These are phyloP conservation scores for Sturnus vulgaris DNA, from an alignment of 2,113 vertebrate genomes.

Conservation along the genomic window DNA sequence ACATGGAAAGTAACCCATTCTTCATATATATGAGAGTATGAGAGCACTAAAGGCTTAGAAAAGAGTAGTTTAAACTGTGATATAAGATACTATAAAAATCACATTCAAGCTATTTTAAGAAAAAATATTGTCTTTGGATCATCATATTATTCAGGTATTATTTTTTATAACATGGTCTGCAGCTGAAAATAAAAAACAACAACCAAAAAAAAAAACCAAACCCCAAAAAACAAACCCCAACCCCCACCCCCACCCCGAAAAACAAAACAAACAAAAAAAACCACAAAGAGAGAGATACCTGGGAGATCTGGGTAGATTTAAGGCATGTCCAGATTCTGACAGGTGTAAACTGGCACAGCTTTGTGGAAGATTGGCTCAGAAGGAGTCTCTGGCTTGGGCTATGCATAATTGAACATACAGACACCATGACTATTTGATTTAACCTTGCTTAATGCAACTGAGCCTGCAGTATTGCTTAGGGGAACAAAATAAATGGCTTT, in stretches of 20 bases:
- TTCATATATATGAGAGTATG: not conserved
- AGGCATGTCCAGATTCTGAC: not conserved
- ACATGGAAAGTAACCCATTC: not conserved
- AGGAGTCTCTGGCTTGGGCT: not conserved
- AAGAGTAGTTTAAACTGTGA: not conserved
- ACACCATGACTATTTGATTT: constrained; percentile 26
- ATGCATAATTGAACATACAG: constrained; percentile 30
- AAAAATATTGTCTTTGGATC: not conserved
- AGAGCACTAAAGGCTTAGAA: not conserved
- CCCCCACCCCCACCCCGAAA: too few relatives aligned
- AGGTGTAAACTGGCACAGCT: not conserved
- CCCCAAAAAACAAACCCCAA: too few relatives aligned
- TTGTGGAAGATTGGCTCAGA: not conserved
- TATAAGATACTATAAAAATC: not conserved
- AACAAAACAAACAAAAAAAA: too few relatives aligned
- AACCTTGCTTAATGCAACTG: constrained; percentile 42
- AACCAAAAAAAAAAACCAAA: too few relatives aligned
- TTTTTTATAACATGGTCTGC: not conserved
- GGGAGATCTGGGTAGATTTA: not conserved
- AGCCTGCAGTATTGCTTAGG: constrained; percentile 10
- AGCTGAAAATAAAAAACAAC: not conserved
- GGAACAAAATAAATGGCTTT: constrained; percentile 17
- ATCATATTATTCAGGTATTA: not conserved
- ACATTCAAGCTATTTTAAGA: not conserved
- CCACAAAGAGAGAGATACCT: too few relatives aligned